Base-by-base conservation (phyloP, 2,888 invertebrate genomes). In the Diabrotica balteata region DNA sequence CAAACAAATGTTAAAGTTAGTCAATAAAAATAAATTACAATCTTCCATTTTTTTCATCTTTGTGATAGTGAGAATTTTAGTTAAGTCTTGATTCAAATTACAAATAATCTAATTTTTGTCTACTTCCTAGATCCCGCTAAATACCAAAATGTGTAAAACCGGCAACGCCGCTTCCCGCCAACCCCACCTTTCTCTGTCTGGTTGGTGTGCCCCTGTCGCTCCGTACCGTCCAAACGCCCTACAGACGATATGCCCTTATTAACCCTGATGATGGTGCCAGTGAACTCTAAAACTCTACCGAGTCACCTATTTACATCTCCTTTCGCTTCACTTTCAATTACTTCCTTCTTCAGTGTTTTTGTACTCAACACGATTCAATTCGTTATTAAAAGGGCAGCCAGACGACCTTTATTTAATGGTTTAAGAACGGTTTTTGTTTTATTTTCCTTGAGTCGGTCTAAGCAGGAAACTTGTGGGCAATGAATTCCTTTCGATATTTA, bases 221-320 rank as follows among this genome's bases (percentile, higher is more conserved):
- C 70, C 62, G 61, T 57, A 45, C 51, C 60, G 59, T 64, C 59
- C 72, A 60, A 61, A 46, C 66, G 68, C 68, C 71, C 70, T 65
- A 66, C 46, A 62, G 67, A 59, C 63, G 53, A 59, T 74, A 47
- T 75, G 75, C 77, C 76, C 78, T 77, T 78, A 78, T 75, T 79
- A 78, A 79, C 78, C 79, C 77, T 74, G 77, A 58, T 47, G 58
- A 10, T 47, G 50, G 73, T 78, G 79, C 76, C 78, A 77, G 72
- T 79, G 79, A 79, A 79, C 78, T 78, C 77, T 70, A 78, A 60
- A 51, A 52, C 51, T 44, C 44, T 59, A 59, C 77, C 75, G 77
- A 79, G 71, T 79, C 78, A 78, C 78, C 79, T 77, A 79, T 78
- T 79, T 78, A 79, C 76, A 73, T 54, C 45, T 50, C 32, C 11